Conservation (phyloP, 2,888 invertebrate species). For the Leucania comma region DNA sequence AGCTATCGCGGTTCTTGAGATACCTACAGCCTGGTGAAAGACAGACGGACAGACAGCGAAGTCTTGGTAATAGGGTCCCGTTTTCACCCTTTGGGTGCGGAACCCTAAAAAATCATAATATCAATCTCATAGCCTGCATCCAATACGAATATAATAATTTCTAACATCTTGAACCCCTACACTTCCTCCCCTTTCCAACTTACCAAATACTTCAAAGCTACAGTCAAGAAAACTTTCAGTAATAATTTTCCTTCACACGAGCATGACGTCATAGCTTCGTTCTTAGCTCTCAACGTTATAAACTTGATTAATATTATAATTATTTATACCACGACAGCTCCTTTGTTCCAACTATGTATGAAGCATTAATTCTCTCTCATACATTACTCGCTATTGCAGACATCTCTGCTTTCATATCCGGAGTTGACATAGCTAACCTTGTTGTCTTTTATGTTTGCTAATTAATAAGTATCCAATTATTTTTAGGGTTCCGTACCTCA, state of each 20-base stretch:
- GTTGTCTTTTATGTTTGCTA: background rate
- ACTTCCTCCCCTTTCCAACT: background rate
- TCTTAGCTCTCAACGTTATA: background rate
- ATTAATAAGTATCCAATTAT: no score
- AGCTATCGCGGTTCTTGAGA: no score
- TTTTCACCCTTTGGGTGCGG: no score
- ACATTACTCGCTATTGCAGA: constrained; percentile 9
- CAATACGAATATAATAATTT: background rate
- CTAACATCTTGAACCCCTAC: background rate
- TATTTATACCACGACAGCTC: constrained; percentile 23
- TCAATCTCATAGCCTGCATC: background rate
- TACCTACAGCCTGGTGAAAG: no score
- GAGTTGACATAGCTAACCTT: background rate
- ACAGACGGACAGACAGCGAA: no score
- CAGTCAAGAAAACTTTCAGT: constrained; percentile 7
- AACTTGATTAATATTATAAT: constrained; percentile 42
- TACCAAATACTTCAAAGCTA: background rate
- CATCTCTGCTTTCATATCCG: constrained; percentile 5
- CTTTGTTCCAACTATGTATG: constrained; percentile 35
- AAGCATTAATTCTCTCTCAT: constrained; percentile 20
- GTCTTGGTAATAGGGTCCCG: no score
- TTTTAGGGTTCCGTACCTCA: no score
- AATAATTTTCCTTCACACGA: constrained; percentile 4
- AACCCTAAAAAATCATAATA: no score
- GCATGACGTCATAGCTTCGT: background rate